A percentile compares a stretch with the other conserved stretches of the same genome.
These are phyloP conservation scores for Cosmorhoe ocellata DNA, from an alignment of 2,888 invertebrate species.

Conservation along the genomic window DNA sequence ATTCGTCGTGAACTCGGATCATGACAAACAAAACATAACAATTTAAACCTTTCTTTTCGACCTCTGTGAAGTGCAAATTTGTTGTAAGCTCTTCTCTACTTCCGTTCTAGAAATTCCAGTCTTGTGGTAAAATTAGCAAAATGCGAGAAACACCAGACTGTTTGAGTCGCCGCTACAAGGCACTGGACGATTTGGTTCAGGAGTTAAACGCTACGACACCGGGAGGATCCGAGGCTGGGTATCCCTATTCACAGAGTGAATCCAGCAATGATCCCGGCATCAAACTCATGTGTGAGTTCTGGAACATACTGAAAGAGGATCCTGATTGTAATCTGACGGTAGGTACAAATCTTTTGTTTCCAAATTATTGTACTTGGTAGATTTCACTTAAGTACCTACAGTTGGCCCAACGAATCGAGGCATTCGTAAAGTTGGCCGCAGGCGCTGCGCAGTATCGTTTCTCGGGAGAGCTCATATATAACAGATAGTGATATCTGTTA, in stretches of 20 bases:
- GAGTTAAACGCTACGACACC: slow-evolving; percentile 42
- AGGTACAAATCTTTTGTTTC: slow-evolving; percentile 15
- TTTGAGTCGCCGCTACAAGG: slow-evolving; percentile 55
- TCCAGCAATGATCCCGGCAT: slow-evolving; percentile 45
- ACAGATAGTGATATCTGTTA: too few species aligned
- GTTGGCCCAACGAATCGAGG: too few species aligned
- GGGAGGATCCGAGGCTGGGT: slow-evolving; percentile 19
- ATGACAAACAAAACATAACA: slow-evolving; percentile 32
- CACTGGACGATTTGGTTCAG: slow-evolving; percentile 55
- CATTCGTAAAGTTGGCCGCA: too few species aligned
- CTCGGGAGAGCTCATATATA: too few species aligned
- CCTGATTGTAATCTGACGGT: slow-evolving; percentile 60
- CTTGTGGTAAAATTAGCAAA: slow-evolving; percentile 6
- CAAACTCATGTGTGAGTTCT: slow-evolving; percentile 66
- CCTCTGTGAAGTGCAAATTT: slow-evolving; percentile 2
- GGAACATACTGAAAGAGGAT: slow-evolving; percentile 66
- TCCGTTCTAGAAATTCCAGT: neutral
- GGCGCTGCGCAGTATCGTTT: too few species aligned
- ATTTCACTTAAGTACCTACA: too few species aligned
- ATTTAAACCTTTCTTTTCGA: neutral
- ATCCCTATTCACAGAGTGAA: neutral
- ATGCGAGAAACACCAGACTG: slow-evolving; percentile 64
- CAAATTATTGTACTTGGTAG: too few species aligned
- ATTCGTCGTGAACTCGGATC: slow-evolving; percentile 35
- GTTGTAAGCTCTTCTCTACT: neutral